Percentiles rank a stretch among this genome's conserved stretches.
These are phyloP conservation scores for Galaxea fascicularis DNA, from an alignment of 92 coral and sea anemone genomes.

Conservation along the genomic window DNA sequence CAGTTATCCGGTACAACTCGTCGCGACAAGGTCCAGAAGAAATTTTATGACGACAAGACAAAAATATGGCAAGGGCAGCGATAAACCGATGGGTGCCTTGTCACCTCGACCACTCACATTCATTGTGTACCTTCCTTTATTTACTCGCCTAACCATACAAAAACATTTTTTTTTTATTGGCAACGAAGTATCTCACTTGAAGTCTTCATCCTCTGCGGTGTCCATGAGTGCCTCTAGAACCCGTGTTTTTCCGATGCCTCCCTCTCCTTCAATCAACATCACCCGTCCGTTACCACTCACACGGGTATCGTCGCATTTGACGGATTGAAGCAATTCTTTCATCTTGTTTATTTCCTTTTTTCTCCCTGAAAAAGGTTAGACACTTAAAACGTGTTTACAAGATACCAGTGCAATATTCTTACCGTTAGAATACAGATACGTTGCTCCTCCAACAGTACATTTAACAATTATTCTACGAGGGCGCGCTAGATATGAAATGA, in stretches of 20 bases:
- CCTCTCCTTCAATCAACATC: slow-evolving; percentile 93
- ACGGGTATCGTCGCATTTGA: slow-evolving; percentile 80
- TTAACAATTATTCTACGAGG: too few relatives aligned
- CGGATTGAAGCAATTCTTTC: slow-evolving; percentile 74
- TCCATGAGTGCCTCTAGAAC: slow-evolving; percentile 95
- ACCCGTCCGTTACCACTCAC: slow-evolving; percentile 73
- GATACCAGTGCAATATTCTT: too few relatives aligned
- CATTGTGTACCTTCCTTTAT: too few relatives aligned
- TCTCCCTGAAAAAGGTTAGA: slow-evolving; percentile 64
- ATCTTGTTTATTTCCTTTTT: slow-evolving; percentile 74
- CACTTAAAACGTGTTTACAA: not conserved
- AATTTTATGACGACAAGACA: too few relatives aligned
- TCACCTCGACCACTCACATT: too few relatives aligned
- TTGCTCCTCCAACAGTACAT: too few relatives aligned
- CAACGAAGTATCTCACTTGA: slow-evolving; percentile 62
- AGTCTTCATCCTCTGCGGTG: slow-evolving; percentile 90
- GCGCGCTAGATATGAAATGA: too few relatives aligned
- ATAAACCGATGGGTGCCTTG: too few relatives aligned
- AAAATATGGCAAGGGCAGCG: too few relatives aligned
- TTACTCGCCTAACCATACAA: not conserved
- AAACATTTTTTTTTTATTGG: not conserved
- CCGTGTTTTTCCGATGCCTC: slow-evolving; percentile 96
- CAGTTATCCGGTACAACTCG: too few relatives aligned
- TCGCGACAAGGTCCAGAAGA: too few relatives aligned
- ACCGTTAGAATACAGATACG: too few relatives aligned